A percentile compares a stretch with the other conserved stretches of the same genome.
phyloP scores from a whole-genome alignment of 2,797 vertebrate species.

The Simalia tracyae region DNA sequence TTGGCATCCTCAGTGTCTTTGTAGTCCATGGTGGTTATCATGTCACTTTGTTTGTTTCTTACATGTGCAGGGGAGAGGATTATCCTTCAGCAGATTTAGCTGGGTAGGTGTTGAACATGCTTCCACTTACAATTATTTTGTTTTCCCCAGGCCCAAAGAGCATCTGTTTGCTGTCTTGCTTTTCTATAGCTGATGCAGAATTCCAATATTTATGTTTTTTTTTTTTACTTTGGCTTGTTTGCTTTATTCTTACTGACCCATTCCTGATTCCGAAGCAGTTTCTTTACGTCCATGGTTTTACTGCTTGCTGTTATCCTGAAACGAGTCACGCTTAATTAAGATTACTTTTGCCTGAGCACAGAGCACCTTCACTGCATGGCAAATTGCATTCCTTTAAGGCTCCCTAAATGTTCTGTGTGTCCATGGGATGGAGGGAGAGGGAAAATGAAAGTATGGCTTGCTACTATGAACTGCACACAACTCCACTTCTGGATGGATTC shows the following conservation, averaged over 20 bases:
- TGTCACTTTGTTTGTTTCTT: constrained; percentile 78
- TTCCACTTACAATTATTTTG: constrained; percentile 50
- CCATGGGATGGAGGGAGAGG: neutral
- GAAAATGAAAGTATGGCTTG: neutral
- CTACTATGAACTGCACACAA: neutral
- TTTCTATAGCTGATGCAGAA: constrained; percentile 33
- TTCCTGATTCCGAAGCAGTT: constrained; percentile 49
- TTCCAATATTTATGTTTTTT: neutral
- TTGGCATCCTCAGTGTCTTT: neutral
- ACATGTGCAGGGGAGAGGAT: constrained; percentile 87
- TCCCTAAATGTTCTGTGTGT: constrained; percentile 36
- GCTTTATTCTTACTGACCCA: constrained; percentile 35
- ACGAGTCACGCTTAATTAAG: constrained; percentile 28
- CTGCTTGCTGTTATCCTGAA: constrained; percentile 51
- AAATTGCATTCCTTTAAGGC: constrained; percentile 37
- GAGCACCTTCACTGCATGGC: constrained; percentile 43
- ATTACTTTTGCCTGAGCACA: constrained; percentile 39
- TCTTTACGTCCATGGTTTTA: constrained; percentile 4
- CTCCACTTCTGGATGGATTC: neutral
- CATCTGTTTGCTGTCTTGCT: constrained; percentile 27
- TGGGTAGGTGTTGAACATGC: constrained; percentile 85
- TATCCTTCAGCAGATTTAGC: constrained; percentile 91
- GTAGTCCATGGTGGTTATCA: constrained; percentile 48
- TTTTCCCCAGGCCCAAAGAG: constrained; percentile 56
- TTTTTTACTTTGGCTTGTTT: constrained; percentile 32